Evolutionary conservation across 1,140 invertebrate species (phyloP).

Genomic region (Charaxes varanes): DNA sequence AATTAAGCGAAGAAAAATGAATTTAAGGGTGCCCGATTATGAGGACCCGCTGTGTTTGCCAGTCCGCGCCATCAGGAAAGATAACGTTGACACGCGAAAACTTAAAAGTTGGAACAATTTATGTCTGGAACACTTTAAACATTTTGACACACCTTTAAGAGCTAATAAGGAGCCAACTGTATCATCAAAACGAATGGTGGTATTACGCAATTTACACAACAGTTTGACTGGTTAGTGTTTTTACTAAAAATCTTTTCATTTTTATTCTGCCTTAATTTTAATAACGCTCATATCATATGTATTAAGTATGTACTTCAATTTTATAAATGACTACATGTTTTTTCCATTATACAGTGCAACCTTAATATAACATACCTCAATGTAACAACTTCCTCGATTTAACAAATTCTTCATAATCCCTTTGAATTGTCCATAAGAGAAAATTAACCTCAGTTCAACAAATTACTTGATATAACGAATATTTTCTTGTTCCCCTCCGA

Average conservation of each 20-base stretch:
- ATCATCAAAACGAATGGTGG: slow-evolving; percentile 40
- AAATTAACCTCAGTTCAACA: no score
- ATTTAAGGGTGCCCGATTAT: slow-evolving; percentile 52
- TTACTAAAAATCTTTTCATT: neutral
- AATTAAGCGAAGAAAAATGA: slow-evolving; percentile 7
- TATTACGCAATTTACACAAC: slow-evolving; percentile 43
- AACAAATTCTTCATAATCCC: no score
- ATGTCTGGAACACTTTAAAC: slow-evolving; percentile 48
- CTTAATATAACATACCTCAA: no score
- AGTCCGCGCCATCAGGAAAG: slow-evolving; percentile 37
- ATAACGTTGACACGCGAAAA: slow-evolving; percentile 29
- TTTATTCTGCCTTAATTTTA: no score
- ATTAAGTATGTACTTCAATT: no score
- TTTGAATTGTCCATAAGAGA: no score
- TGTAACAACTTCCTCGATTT: no score
- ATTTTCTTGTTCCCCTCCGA: no score
- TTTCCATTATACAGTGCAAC: no score
- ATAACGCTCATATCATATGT: no score
- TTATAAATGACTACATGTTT: no score
- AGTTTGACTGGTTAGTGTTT: slow-evolving; percentile 32
- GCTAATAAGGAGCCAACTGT: slow-evolving; percentile 33
- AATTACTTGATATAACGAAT: no score
- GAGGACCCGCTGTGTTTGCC: slow-evolving; percentile 58
- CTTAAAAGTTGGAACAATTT: slow-evolving; percentile 54
- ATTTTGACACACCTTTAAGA: slow-evolving; percentile 32